Base-by-base conservation (phyloP, 2,888 invertebrate genomes). In the Nasonia oneida region DNA sequence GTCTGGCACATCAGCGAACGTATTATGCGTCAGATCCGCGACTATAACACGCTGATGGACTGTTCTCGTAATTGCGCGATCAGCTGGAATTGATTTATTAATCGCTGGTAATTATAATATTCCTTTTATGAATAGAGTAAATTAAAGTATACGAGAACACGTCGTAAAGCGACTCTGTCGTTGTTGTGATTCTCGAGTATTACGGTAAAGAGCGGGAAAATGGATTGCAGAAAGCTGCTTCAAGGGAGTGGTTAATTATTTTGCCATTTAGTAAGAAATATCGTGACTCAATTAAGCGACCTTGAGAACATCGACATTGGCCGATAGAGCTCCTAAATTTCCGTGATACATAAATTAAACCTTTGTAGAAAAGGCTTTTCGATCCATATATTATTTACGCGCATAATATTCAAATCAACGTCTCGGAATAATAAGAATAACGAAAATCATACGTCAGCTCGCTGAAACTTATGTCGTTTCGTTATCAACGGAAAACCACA, bases 81-180 rank as follows among this genome's bases (percentile, higher is more conserved):
- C 79, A 47, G 15, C 71, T 37, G 70, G 71, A 86, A 80, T 80
- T 76, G 76, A 86, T 80, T 83, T 64, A 86, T 80, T 79, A 79
- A 86, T 82, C 75, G 70, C 23, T 37, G 70, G 75, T 82, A 75
- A 82, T 86, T 79, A 86, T 79, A 57, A 74, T 76, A 73, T 64
- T 15, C 8, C 73, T n/a, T 33, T 67, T 23, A 12, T 29, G 70
- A 2, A n/a, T 50, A 23, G 23, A 23, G 23, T 23, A 23, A 23
- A 23, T 23, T 23, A 23, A 23, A 23, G 23, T 23, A 4, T 10
- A 29, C 29, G 53, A 18, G 5, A 53, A 18, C 33, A 29, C 29
- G 29, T 12, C 4, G 67, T 18, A 10, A 14, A n/a, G n/a, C 8
- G 64, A 14, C 29, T 53, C 29, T 53, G 39, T 37, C 33, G 18